Conservation (phyloP, 1,140 invertebrate species). For the Aphaenogaster ashmeadi region DNA sequence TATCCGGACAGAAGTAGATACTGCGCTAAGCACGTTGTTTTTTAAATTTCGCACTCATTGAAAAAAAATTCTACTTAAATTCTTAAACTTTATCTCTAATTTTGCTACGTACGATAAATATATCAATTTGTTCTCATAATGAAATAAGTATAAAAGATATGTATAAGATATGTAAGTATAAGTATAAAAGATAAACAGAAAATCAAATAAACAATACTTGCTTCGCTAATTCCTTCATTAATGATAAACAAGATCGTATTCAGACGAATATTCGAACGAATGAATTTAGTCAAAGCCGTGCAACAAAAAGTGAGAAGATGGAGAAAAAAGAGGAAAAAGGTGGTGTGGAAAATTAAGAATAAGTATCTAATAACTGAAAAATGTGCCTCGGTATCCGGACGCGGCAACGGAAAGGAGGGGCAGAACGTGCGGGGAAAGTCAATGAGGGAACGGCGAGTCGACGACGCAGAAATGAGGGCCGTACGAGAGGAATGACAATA, state of each 20-base stretch:
- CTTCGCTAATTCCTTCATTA: not conserved
- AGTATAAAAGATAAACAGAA: not conserved
- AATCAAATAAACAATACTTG: not conserved
- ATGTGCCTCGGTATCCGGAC: constrained; percentile 73
- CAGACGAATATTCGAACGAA: not conserved
- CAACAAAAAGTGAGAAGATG: constrained; percentile 51
- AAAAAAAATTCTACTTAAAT: not conserved
- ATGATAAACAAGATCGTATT: constrained; percentile 4
- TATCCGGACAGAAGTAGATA: not conserved
- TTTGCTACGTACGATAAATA: not conserved
- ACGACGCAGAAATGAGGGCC: constrained; percentile 72
- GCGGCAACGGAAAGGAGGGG: constrained; percentile 11
- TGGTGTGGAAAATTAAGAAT: constrained; percentile 75
- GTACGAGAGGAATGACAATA: constrained; percentile 80
- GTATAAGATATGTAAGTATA: no score
- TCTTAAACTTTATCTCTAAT: not conserved
- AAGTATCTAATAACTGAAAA: constrained; percentile 81
- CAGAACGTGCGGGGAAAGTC: constrained; percentile 72
- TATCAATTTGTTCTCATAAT: not conserved
- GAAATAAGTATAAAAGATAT: not conserved
- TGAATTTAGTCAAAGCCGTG: constrained; percentile 29
- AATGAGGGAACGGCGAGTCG: constrained; percentile 70
- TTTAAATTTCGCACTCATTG: not conserved
- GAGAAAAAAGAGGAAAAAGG: constrained; percentile 42
- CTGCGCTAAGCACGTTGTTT: not conserved